Percentiles rank a stretch among this genome's conserved stretches.
Evolutionary conservation across 92 coral and sea anemone species (phyloP).

Genomic region (Epizoanthus scotinus): DNA sequence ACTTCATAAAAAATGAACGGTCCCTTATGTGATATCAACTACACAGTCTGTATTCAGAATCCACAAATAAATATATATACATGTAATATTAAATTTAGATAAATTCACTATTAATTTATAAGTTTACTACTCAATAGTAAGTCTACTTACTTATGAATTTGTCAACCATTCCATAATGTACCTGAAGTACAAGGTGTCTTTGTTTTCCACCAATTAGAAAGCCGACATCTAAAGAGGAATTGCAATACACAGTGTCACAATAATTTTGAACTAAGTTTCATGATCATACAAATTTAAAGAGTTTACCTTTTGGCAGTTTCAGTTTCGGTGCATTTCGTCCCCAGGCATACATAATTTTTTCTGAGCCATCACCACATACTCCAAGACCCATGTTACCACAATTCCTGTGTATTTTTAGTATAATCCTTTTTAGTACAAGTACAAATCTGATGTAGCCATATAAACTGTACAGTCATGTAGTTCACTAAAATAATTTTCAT

Average conservation of each 20-base stretch:
- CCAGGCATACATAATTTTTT: constrained; percentile 97
- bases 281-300: no score
- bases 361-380: constrained; percentile 65
- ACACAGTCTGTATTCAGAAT: no score
- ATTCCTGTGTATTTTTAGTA: constrained; percentile 67
- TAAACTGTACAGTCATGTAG: no score
- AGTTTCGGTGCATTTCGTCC: constrained; percentile 91
- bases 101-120: no score
- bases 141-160: constrained; percentile 72
- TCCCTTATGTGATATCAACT: no score
- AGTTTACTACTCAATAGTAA: not conserved
- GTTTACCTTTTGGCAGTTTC: constrained; percentile 73
- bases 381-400: constrained; percentile 98
- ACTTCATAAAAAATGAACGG: no score
- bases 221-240: constrained; percentile 78
- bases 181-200: constrained; percentile 87
- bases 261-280: no score
- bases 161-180: constrained; percentile 94
- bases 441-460: no score
- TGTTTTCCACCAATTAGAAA: constrained; percentile 81
- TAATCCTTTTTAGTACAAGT: not conserved
- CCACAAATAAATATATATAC: no score
- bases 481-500: no score
- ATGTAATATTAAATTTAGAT: no score
- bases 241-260: not conserved